Percentiles rank a stretch among this genome's conserved stretches.
phyloP scores from a whole-genome alignment of 2,113 vertebrate genomes.

The Cololabis saira region DNA sequence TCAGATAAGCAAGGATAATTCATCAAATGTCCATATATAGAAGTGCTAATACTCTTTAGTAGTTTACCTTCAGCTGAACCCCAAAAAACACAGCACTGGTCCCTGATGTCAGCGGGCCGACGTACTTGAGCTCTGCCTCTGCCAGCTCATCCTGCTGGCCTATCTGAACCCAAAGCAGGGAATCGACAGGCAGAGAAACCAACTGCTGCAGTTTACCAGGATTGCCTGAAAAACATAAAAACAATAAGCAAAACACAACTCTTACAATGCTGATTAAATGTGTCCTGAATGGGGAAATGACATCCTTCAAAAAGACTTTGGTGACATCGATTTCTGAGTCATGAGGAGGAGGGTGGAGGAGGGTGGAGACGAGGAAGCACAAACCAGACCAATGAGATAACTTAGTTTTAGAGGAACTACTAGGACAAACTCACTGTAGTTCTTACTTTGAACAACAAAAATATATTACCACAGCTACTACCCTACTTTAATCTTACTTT shows the following conservation, averaged over 20 bases:
- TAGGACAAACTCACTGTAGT: too few relatives aligned
- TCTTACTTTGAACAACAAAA: not conserved
- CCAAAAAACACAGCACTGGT: conserved; percentile 78
- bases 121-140: conserved; percentile 79
- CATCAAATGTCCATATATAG: not conserved
- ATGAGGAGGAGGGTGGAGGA: too few relatives aligned
- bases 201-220: conserved; percentile 67
- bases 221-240: conserved; percentile 41
- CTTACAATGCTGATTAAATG: too few relatives aligned
- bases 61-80: conserved; percentile 80
- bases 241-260: conserved; percentile 3
- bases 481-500: not conserved
- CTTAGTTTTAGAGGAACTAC: too few relatives aligned
- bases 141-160: conserved; percentile 71
- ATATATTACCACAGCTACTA: not conserved
- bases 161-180: conserved; percentile 74
- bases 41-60: too few relatives aligned
- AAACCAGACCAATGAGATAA: too few relatives aligned
- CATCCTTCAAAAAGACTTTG: too few relatives aligned
- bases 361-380: too few relatives aligned
- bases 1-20: not conserved
- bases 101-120: conserved; percentile 74
- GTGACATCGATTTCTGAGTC: too few relatives aligned
- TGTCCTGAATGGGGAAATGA: too few relatives aligned
- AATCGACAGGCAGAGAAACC: conserved; percentile 49